Evolutionary conservation across 2,113 vertebrate genomes (phyloP).

Genomic region (Myrmecophaga tridactyla): DNA sequence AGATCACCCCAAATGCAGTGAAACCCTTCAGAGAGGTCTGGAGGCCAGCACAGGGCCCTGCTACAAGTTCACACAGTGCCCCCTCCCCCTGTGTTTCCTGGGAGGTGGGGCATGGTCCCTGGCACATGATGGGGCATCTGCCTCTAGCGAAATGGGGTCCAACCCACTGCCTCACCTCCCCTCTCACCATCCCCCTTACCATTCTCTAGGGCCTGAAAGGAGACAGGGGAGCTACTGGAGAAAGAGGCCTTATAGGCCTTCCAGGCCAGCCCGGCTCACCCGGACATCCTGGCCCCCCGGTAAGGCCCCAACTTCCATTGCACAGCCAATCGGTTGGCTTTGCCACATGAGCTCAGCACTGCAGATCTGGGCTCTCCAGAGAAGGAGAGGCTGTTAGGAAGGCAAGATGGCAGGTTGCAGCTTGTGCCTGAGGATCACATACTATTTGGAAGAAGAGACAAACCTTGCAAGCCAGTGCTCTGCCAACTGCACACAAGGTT

Average conservation of each 20-base stretch:
- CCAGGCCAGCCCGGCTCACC: constrained; percentile 90
- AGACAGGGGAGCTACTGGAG: constrained; percentile 90
- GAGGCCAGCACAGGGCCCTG: background rate
- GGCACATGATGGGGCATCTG: background rate
- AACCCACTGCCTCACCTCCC: background rate
- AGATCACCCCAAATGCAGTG: background rate
- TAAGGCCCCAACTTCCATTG: constrained; percentile 75
- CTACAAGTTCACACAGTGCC: background rate
- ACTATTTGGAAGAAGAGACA: background rate
- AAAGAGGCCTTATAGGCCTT: constrained; percentile 91
- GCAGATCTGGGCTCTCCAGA: background rate
- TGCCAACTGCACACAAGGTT: background rate
- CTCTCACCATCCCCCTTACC: background rate
- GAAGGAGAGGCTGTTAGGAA: background rate
- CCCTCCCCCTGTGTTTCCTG: background rate
- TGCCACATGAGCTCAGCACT: rapidly evolving
- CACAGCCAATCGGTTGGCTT: background rate
- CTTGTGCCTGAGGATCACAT: background rate
- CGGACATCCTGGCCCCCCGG: constrained; percentile 91
- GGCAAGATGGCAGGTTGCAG: background rate
- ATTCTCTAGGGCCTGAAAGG: constrained; percentile 89
- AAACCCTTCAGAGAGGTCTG: background rate
- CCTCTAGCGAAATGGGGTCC: background rate
- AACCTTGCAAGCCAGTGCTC: background rate
- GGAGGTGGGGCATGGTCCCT: background rate